Evolutionary conservation across 2,888 invertebrate species (phyloP), one percentile per base, ranked within the genome.

Genomic region (Brachyptera risi): DNA sequence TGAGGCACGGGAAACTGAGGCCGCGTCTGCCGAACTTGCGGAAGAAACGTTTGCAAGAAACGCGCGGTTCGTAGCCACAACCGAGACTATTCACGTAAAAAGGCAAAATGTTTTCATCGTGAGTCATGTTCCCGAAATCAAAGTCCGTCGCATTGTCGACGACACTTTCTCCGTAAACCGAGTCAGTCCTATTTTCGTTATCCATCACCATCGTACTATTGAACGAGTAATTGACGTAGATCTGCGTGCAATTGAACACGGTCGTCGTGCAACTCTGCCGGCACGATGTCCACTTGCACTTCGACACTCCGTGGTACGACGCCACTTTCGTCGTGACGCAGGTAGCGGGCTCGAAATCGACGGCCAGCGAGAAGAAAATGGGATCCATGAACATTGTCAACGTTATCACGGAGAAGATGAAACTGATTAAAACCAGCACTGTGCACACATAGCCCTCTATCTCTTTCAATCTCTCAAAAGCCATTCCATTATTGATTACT

Each of bases 241-340:
- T 67, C 49, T 72, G 71, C 60, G 66, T 66, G 59, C 72, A 72
- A 19, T 65, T 66, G 63, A 66, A 71, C 58, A 70, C 65, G 49
- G 68, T 68, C 7, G 70, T 68, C 2, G 73, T 72, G 62, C 71
- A 72, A 24, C 72, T 72, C 42, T 70, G 68, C 11, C 71, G 67
- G 66, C 73, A 73, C 9, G 72, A 72, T 47, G 72, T 70, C 72
- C 72, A 72, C 21, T 68, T 65, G 64, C 72, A 72, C 47, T 70
- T 69, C 51, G 71, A 68, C 23, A 68, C 61, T 3, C 72, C 72
- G 38, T 60, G 58, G 9, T 65, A 54, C 13, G 58, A 47, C 27
- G 44, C 58, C 26, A 60, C 59, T 21, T 51, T 49, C 15, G 63
- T 42, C 1, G 62, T 61, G 11, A 44, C 59, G 60, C 69, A 69